Evolutionary conservation across 1,140 invertebrate genomes (phyloP).

Genomic region (Drosophila navojoa): DNA sequence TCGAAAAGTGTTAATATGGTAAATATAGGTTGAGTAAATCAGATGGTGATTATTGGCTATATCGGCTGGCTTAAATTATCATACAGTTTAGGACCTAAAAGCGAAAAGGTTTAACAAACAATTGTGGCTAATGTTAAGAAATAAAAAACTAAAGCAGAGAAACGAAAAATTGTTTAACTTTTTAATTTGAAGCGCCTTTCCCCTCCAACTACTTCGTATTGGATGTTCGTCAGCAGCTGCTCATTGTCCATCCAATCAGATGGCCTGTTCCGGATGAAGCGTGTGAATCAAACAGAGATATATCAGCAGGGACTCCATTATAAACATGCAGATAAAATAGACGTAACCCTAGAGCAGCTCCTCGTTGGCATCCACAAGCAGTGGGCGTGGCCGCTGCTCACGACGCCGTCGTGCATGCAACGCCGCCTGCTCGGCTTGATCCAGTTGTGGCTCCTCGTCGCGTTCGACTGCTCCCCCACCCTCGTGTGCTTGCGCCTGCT

Average conservation of each 20-base stretch:
- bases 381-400: slow-evolving; percentile 32
- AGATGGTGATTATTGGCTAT: slow-evolving; percentile 34
- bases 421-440: slow-evolving; percentile 48
- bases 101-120: slow-evolving; percentile 60
- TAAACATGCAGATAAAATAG: slow-evolving; percentile 39
- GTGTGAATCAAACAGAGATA: slow-evolving; percentile 50
- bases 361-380: slow-evolving; percentile 49
- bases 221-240: not conserved
- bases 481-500: slow-evolving; percentile 15
- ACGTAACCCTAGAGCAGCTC: slow-evolving; percentile 57
- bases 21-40: slow-evolving; percentile 20
- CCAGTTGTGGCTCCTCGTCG: slow-evolving; percentile 15
- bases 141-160: slow-evolving; percentile 37
- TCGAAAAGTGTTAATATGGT: slow-evolving; percentile 20
- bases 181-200: slow-evolving; percentile 27
- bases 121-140: slow-evolving; percentile 65
- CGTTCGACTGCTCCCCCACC: slow-evolving; percentile 2
- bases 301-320: slow-evolving; percentile 51
- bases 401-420: slow-evolving; percentile 48
- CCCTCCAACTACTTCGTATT: not conserved
- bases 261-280: slow-evolving; percentile 16
- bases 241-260: not conserved
- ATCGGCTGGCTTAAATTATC: slow-evolving; percentile 56
- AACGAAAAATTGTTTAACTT: slow-evolving; percentile 35
- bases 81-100: slow-evolving; percentile 51